phyloP scores from a whole-genome alignment of 2,888 invertebrate genomes.

The Drosophila kokeensis region DNA sequence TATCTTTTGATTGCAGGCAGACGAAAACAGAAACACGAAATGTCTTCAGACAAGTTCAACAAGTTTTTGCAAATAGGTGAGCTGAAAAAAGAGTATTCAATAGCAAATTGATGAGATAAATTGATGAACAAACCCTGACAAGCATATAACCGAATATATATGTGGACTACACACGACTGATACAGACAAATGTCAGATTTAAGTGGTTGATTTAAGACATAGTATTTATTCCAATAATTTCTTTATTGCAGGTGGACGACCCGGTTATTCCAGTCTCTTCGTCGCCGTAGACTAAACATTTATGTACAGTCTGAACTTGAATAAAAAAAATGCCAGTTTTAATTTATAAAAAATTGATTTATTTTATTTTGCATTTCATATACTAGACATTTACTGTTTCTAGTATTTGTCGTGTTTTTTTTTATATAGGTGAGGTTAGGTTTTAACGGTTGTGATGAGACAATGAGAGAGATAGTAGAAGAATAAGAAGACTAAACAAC shows the following conservation, averaged over 20 bases:
- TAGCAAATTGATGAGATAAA: neutral
- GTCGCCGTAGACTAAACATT: neutral
- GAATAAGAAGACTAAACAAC: too few species aligned
- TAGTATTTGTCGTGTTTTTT: constrained; percentile 30
- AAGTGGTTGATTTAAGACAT: neutral
- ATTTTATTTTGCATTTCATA: constrained; percentile 70
- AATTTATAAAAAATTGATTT: constrained; percentile 71
- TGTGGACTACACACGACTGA: constrained; percentile 56
- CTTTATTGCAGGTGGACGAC: constrained; percentile 35
- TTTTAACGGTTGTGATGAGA: too few species aligned
- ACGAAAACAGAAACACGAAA: neutral
- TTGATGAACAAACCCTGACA: constrained; percentile 45
- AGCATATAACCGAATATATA: constrained; percentile 58
- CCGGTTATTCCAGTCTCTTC: neutral
- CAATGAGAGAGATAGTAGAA: too few species aligned
- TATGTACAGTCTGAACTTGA: constrained; percentile 16
- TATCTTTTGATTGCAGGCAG: constrained; percentile 16
- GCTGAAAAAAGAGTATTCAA: neutral
- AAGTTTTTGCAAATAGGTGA: constrained; percentile 24
- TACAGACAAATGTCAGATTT: neutral
- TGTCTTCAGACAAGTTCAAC: neutral
- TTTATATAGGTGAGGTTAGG: too few species aligned
- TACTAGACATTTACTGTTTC: constrained; percentile 66
- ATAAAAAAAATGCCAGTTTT: constrained; percentile 49
- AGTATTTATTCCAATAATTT: constrained; percentile 10